phyloP scores from a whole-genome alignment of 2,888 invertebrate genomes.

The Pachymerium ferrugineum region DNA sequence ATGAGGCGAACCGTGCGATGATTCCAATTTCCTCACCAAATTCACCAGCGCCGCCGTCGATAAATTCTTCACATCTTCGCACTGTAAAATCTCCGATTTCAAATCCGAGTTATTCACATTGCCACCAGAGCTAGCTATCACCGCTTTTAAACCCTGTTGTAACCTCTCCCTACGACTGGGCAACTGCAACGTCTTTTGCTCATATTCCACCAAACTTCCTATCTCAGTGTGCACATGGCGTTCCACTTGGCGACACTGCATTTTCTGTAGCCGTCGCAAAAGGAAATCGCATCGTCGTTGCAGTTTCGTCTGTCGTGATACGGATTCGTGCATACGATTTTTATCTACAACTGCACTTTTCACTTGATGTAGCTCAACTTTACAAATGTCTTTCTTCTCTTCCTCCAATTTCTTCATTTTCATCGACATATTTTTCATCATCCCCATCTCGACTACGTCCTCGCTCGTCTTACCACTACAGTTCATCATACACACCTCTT shows the following conservation, averaged over 20 bases:
- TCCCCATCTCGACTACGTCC: background rate
- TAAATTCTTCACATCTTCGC: constrained; percentile 47
- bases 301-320: constrained; percentile 57
- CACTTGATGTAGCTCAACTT: background rate
- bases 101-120: constrained; percentile 31
- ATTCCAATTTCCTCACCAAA: constrained; percentile 55
- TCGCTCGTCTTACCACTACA: background rate
- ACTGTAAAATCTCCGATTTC: constrained; percentile 40
- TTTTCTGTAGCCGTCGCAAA: constrained; percentile 64
- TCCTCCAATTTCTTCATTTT: too few species aligned
- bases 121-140: constrained; percentile 33
- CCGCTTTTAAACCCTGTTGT: constrained; percentile 1
- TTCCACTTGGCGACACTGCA: constrained; percentile 69
- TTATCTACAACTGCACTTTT: constrained; percentile 47
- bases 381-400: too few species aligned
- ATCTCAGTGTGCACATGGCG: constrained; percentile 73
- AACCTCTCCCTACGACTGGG: constrained; percentile 37
- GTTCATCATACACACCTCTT: background rate
- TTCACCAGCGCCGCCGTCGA: constrained; percentile 55
- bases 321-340: constrained; percentile 54
- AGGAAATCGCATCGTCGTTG: constrained; percentile 67
- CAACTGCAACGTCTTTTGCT: constrained; percentile 52
- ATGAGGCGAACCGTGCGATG: constrained; percentile 45
- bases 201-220: constrained; percentile 67
- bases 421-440: background rate